Evolutionary conservation across 2,113 vertebrate species (phyloP), one percentile per base, ranked within the genome.

Genomic region (Saccopteryx leptura): DNA sequence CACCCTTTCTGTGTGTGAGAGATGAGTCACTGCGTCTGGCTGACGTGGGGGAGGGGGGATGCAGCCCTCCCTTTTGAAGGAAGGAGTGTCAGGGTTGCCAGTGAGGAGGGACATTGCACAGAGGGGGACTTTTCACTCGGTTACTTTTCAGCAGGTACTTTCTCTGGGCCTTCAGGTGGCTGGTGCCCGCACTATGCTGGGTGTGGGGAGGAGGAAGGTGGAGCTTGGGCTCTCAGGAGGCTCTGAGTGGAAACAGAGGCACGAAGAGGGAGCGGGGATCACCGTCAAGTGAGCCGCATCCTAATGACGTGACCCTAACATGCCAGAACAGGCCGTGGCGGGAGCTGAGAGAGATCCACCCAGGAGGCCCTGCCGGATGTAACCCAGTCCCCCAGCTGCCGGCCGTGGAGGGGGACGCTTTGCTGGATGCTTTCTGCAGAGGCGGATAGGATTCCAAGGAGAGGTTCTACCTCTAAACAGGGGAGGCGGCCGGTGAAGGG

Each of bases 281-380:
- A 1, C 48, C 24, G 28, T 21, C 9, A 15, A 1, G 2, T 15
- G 39, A 50, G 52, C 90, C 46, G 0, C 0, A 50, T 39, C 28
- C 52, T 33, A 3, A 26, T n/a, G 56, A 17, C 5, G 2, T 0
- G 48, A 7, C 17, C 63, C 69, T 6, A 0, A 2, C 0, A 7
- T 66, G 61, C 60, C 50, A 0, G 0, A 18, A 78, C 18, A n/a
- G 87, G 54, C 84, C 31, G 1, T 0, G 23, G 80, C 15, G 24
- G 82, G 8, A 1, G 11, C 54, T 17, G 19, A 65, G 21, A 24
- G 28, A 24, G 9, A 39, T 11, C 18, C 15, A 19, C 9, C 46
- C 2, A 2, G 39, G 39, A 39, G 39, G 39, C 39, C 39, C 39
- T 39, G 39, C 39, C 39, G 39, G 39, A 39, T 39, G 39, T 39